These are phyloP conservation scores for Cactoblastis cactorum DNA, from an alignment of 2,888 invertebrate species.

Conservation along the genomic window DNA sequence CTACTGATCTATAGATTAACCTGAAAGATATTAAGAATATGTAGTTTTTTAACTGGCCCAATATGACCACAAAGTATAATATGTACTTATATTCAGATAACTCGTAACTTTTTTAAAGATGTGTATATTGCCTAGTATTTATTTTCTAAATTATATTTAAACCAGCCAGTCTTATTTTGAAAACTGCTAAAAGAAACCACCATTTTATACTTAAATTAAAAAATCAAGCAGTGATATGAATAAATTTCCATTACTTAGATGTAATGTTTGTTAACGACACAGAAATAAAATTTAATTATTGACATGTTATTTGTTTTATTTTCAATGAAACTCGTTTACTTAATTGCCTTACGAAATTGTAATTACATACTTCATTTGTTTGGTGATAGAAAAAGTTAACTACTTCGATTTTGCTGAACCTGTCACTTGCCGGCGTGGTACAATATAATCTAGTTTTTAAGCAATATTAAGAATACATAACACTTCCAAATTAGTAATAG, in stretches of 20 bases:
- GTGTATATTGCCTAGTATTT: no score
- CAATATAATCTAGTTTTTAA: not conserved
- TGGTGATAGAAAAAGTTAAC: conserved; percentile 3
- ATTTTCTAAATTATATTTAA: no score
- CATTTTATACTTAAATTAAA: no score
- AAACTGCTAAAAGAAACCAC: no score
- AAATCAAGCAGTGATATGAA: not conserved
- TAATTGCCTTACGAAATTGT: not conserved
- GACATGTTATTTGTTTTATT: not conserved
- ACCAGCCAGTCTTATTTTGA: no score
- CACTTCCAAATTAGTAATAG: no score
- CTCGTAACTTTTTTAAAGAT: no score
- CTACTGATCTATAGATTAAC: no score
- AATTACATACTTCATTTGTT: conserved; percentile 4
- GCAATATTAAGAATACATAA: not conserved
- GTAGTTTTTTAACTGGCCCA: no score
- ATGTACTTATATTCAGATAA: no score
- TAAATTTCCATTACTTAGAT: not conserved
- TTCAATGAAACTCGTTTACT: not conserved
- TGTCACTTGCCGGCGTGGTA: not conserved
- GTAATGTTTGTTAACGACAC: conserved; percentile 3
- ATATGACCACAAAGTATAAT: no score
- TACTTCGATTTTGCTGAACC: conserved; percentile 12
- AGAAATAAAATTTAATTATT: conserved; percentile 1
- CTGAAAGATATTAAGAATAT: no score